Conservation (phyloP, 2,797 vertebrate genomes). For the Hippocampus kuda region DNA sequence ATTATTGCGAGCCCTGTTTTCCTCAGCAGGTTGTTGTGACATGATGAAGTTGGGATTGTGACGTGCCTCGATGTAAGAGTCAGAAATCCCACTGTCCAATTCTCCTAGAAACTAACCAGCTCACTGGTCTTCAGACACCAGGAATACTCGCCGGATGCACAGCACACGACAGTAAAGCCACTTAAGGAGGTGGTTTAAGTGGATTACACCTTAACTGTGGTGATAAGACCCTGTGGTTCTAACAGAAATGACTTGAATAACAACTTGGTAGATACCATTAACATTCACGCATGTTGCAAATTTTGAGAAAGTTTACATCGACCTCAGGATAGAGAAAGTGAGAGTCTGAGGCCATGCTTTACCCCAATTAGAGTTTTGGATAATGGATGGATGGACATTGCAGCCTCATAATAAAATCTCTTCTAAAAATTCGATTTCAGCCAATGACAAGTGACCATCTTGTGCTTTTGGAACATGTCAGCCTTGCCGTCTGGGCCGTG, state of each 20-base stretch:
- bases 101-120: constrained; percentile 13
- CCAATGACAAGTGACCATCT: not conserved
- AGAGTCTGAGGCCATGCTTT: not conserved
- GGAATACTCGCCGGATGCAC: constrained; percentile 41
- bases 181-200: constrained; percentile 50
- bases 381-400: not conserved
- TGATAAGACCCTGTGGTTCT: constrained; percentile 25
- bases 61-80: constrained; percentile 23
- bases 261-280: constrained; percentile 10
- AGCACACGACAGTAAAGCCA: constrained; percentile 35
- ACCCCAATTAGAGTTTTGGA: not conserved
- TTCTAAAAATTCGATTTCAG: not conserved
- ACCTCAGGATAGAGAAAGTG: not conserved
- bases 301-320: not conserved
- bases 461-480: constrained; percentile 6
- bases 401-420: not conserved
- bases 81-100: constrained; percentile 30
- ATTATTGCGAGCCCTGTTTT: constrained; percentile 3
- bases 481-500: constrained; percentile 12
- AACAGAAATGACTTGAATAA: constrained; percentile 16
- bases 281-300: not conserved
- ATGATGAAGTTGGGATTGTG: constrained; percentile 13
- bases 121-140: constrained; percentile 30
- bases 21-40: not conserved
- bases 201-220: constrained; percentile 49